Evolutionary conservation across 2,113 vertebrate species (phyloP), one percentile per base, ranked within the genome.

Genomic region (Motacilla tschutschensis): DNA sequence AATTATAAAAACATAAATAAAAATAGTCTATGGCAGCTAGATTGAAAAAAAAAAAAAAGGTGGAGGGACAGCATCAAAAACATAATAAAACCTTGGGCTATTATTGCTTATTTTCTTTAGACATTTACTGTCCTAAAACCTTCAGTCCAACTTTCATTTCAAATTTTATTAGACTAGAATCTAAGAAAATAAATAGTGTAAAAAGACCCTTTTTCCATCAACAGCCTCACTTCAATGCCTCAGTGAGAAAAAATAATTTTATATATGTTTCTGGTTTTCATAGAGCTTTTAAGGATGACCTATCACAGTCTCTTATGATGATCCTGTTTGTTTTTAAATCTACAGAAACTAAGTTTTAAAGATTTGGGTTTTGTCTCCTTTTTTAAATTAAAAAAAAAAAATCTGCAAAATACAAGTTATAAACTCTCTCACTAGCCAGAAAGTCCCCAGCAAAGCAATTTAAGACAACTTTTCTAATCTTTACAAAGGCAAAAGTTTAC

Each of bases 401-500:
- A 10, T 31, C 17, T 55, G 43, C 31, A 63, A 91, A 55, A 69
- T 9, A 3, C 6, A 10, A 1, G 3, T 47, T 40, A 70, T 17
- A 57, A 81, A 59, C 7, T 38, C 24, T 47, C 46, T 57, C 26
- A 26, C 24, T 63, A 44, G 28, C 40, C 20, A 55, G 31, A 62
- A 71, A 64, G 21, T n/a, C 33, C 53, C 66, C 69, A 81, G 38
- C 31, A 79, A 84, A 86, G 55, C 78, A 76, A 63, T 59, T 90
- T 41, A 82, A 41, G 36, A 79, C 25, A 62, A 66, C 17, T 88
- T 43, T 79, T 67, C 46, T 31, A 25, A 79, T 53, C 22, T 63
- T 66, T 44, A 55, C 43, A 79, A 88, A 66, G 59, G 40, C 63
- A 90, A 57, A 88, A 79, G 59, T 66, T 81, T 86, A 92, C 72